These are phyloP conservation scores for Delia radicum DNA, from an alignment of 1,140 invertebrate genomes.

Conservation along the genomic window DNA sequence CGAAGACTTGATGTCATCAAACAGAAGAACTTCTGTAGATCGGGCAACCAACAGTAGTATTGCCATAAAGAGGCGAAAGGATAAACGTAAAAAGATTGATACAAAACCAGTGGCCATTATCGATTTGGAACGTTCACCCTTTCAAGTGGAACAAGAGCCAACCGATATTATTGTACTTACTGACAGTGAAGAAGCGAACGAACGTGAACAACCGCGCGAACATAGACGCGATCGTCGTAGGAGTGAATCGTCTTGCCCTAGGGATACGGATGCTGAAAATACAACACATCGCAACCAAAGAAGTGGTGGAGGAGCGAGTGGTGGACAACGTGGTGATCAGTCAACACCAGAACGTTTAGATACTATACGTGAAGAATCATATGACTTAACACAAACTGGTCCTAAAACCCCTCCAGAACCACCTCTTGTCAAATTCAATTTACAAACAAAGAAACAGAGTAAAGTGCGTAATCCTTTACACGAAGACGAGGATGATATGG, in stretches of 20 bases:
- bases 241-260: slow-evolving; percentile 22
- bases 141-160: slow-evolving; percentile 76
- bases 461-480: slow-evolving; percentile 65
- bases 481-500: slow-evolving; percentile 57
- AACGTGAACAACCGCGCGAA: slow-evolving; percentile 28
- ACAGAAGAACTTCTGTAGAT: slow-evolving; percentile 45
- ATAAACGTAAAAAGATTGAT: slow-evolving; percentile 56
- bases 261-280: slow-evolving; percentile 7
- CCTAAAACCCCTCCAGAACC: slow-evolving; percentile 77
- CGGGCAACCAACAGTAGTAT: slow-evolving; percentile 12
- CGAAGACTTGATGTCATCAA: slow-evolving; percentile 41
- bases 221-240: slow-evolving; percentile 26
- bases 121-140: slow-evolving; percentile 81
- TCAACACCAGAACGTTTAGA: slow-evolving; percentile 41
- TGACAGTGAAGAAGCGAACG: slow-evolving; percentile 70
- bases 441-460: slow-evolving; percentile 62
- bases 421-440: slow-evolving; percentile 66
- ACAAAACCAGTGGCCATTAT: slow-evolving; percentile 77
- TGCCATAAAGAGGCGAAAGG: slow-evolving; percentile 37
- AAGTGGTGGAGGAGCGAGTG: slow-evolving; percentile 28
- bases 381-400: slow-evolving; percentile 55
- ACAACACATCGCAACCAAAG: slow-evolving; percentile 24
- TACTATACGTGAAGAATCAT: slow-evolving; percentile 49
- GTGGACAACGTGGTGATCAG: slow-evolving; percentile 42
- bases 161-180: slow-evolving; percentile 78